Conservation (phyloP, 2,888 invertebrate species). For the Coelinius sp. region DNA sequence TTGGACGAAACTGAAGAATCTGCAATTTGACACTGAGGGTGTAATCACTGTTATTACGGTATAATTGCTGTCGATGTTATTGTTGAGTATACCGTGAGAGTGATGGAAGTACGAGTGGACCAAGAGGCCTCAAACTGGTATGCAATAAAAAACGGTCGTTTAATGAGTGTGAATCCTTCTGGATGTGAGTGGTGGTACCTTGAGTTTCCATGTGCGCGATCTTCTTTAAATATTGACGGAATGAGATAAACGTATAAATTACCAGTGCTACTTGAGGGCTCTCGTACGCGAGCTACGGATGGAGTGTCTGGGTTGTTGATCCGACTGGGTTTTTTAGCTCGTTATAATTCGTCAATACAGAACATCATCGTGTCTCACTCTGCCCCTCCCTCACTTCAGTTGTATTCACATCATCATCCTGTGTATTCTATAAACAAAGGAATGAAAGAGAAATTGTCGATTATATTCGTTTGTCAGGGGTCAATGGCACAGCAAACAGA, state of each 20-base stretch:
- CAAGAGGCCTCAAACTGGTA: neutral
- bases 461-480: neutral
- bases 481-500: neutral
- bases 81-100: slow-evolving; percentile 2
- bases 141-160: neutral
- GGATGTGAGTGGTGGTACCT: slow-evolving; percentile 38
- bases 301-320: slow-evolving; percentile 21
- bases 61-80: slow-evolving; percentile 8
- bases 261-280: slow-evolving; percentile 54
- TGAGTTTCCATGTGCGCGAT: slow-evolving; percentile 33
- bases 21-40: neutral
- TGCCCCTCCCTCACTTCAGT: neutral
- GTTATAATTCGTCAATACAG: slow-evolving; percentile 14
- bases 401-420: slow-evolving; percentile 15
- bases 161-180: slow-evolving; percentile 45
- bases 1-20: neutral
- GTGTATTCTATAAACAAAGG: neutral
- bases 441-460: neutral
- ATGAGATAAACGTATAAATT: slow-evolving; percentile 62
- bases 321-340: neutral
- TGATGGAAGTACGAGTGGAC: slow-evolving; percentile 2
- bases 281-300: slow-evolving; percentile 24
- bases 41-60: slow-evolving; percentile 25
- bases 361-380: neutral
- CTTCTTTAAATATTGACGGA: slow-evolving; percentile 61